phyloP scores from a whole-genome alignment of 2,888 invertebrate genomes.

The Axea sp. region DNA sequence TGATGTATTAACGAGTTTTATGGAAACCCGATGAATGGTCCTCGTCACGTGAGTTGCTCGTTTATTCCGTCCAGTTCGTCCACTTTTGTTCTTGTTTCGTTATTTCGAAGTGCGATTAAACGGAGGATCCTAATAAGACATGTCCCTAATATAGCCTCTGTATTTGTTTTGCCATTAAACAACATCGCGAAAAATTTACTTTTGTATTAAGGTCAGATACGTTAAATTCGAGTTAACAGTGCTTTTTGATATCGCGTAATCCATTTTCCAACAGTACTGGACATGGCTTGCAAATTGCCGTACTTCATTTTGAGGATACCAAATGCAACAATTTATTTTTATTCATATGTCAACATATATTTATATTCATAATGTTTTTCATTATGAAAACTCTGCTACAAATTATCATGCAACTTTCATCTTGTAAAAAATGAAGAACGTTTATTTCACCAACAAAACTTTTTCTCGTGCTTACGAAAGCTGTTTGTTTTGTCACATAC shows the following conservation, averaged over 20 bases:
- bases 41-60: slow-evolving; percentile 23
- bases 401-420: too few relatives aligned
- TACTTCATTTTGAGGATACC: not conserved
- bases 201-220: slow-evolving; percentile 12
- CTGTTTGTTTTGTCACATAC: too few relatives aligned
- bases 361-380: too few relatives aligned
- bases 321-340: too few relatives aligned
- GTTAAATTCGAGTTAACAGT: not conserved
- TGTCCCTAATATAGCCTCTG: slow-evolving; percentile 9
- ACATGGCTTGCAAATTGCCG: too few relatives aligned
- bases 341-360: too few relatives aligned
- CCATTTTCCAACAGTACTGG: too few relatives aligned
- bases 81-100: not conserved
- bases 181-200: slow-evolving; percentile 8
- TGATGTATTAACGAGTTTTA: slow-evolving; percentile 25
- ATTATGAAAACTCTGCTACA: too few relatives aligned
- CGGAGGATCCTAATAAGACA: not conserved
- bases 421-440: too few relatives aligned
- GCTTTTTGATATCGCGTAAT: not conserved
- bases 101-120: not conserved
- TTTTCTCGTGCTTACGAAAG: too few relatives aligned
- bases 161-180: slow-evolving; percentile 14
- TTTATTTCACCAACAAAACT: too few relatives aligned
- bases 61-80: not conserved
- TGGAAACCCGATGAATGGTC: slow-evolving; percentile 17